A percentile compares a stretch with the other conserved stretches of the same genome.
Evolutionary conservation across 2,113 vertebrate species (phyloP).

Genomic region (Falco punctatus): DNA sequence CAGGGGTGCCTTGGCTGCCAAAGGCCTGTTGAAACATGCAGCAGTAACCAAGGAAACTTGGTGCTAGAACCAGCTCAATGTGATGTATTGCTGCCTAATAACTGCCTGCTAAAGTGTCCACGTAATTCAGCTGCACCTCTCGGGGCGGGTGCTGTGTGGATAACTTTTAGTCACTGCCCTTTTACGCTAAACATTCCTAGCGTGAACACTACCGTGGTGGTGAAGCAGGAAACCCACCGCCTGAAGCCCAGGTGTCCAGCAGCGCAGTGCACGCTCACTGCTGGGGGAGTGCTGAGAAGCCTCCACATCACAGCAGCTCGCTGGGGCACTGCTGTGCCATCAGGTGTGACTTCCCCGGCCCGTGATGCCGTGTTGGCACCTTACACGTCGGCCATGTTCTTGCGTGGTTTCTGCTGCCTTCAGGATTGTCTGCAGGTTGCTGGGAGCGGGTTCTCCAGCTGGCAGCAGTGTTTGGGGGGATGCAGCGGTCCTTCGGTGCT

Average conservation of each 20-base stretch:
- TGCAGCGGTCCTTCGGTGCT: not conserved
- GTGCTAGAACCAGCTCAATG: not conserved
- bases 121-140: not conserved
- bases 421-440: accelerated
- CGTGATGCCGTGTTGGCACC: accelerated
- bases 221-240: not conserved
- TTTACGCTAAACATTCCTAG: not conserved
- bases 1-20: not conserved
- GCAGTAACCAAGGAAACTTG: conserved; percentile 53
- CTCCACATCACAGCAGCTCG: not conserved
- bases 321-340: accelerated
- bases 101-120: conserved; percentile 10
- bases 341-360: not conserved
- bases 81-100: conserved; percentile 8
- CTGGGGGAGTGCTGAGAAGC: not conserved
- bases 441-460: not conserved
- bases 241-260: not conserved
- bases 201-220: not conserved
- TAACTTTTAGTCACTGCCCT: not conserved
- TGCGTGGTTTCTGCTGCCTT: not conserved
- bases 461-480: not conserved
- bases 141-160: not conserved
- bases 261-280: accelerated
- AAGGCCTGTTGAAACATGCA: not conserved
- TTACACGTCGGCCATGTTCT: accelerated